phyloP scores from a whole-genome alignment of 2,113 vertebrate species.

The Microtus oregoni region DNA sequence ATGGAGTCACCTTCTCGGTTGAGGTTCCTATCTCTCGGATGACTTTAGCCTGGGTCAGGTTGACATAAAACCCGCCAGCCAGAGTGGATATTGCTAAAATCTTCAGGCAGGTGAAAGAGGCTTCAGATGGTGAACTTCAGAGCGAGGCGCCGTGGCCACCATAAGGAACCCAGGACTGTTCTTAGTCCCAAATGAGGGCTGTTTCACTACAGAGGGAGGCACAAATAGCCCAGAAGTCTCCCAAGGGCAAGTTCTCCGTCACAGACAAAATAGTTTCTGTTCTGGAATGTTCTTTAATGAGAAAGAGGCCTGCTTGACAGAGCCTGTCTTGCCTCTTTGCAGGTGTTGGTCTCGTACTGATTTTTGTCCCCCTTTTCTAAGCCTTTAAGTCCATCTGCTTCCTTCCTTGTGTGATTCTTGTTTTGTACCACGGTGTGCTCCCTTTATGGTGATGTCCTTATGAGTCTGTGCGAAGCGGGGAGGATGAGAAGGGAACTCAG shows the following conservation, averaged over 20 bases:
- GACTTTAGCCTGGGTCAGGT: no score
- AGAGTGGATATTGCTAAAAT: not conserved
- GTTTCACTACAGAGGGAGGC: not conserved
- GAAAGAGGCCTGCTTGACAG: not conserved
- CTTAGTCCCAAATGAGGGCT: not conserved
- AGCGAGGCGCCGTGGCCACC: not conserved
- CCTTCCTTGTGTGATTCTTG: not conserved
- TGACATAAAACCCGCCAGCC: not conserved
- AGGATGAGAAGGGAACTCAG: not conserved
- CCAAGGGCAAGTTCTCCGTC: not conserved
- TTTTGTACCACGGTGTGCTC: not conserved
- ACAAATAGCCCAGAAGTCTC: not conserved
- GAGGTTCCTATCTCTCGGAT: not conserved
- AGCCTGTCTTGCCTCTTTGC: not conserved
- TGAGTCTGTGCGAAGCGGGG: not conserved
- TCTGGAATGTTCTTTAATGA: not conserved
- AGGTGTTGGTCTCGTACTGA: not conserved
- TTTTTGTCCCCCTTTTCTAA: not conserved
- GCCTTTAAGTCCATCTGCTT: not conserved
- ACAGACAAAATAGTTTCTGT: not conserved
- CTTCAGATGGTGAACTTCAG: not conserved
- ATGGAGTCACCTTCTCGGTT: not conserved
- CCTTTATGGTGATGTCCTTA: not conserved
- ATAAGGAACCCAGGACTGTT: not conserved
- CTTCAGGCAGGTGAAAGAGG: not conserved